Evolutionary conservation across 2,888 invertebrate species (phyloP).

Genomic region (Andrena bicolor): DNA sequence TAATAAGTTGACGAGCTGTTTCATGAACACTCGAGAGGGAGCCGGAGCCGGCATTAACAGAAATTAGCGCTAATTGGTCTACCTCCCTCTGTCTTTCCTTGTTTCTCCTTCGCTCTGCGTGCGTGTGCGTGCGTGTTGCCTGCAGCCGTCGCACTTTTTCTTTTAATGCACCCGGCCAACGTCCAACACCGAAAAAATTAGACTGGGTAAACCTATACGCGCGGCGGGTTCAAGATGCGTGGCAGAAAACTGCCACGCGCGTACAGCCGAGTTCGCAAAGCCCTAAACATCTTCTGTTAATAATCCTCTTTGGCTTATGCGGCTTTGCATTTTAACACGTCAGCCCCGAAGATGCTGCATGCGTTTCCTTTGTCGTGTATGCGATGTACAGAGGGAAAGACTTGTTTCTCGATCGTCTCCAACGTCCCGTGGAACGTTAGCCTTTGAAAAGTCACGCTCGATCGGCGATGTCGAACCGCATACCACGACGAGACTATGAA

Average conservation of each 20-base stretch:
- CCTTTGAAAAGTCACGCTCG: constrained; percentile 10
- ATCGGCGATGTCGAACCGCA: not conserved
- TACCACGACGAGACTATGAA: constrained; percentile 52
- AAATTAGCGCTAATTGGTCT: constrained; percentile 84
- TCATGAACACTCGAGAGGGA: constrained; percentile 69
- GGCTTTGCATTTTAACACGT: constrained; percentile 59
- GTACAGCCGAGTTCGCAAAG: constrained; percentile 68
- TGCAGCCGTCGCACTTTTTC: constrained; percentile 10
- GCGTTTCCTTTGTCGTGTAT: not conserved
- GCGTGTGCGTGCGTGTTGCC: not conserved
- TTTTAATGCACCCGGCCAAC: not conserved
- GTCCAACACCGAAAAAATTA: constrained; percentile 38
- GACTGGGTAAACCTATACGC: constrained; percentile 3
- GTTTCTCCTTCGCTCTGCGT: constrained; percentile 23
- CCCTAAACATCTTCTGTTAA: constrained; percentile 34
- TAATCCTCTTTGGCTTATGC: constrained; percentile 72
- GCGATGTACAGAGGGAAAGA: not conserved
- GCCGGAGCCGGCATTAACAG: constrained; percentile 77
- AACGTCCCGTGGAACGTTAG: not conserved
- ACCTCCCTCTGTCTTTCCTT: constrained; percentile 61
- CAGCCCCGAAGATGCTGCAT: not conserved
- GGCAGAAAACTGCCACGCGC: constrained; percentile 44
- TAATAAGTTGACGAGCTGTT: constrained; percentile 61
- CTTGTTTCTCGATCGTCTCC: not conserved
- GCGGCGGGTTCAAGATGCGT: constrained; percentile 20